Conservation (phyloP, 2,113 vertebrate species). For the Cathartes aura region DNA sequence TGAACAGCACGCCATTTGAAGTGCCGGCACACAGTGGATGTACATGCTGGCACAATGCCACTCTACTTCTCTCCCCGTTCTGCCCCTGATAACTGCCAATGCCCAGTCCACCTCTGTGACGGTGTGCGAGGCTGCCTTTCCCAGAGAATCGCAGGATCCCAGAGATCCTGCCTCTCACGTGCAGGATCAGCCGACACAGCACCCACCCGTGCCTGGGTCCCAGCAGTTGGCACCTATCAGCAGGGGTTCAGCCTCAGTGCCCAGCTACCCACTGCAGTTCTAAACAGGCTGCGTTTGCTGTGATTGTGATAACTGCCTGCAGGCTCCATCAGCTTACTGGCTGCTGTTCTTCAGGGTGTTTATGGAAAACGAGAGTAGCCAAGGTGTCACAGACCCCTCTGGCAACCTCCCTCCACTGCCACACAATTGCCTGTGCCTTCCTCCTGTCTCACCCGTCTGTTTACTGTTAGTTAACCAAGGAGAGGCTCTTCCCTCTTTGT, state of each 20-base stretch:
- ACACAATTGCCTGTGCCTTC: background rate
- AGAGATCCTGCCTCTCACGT: background rate
- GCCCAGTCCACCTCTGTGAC: background rate
- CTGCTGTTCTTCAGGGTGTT: background rate
- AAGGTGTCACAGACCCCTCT: background rate
- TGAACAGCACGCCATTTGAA: rapidly evolving
- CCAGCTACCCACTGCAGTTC: background rate
- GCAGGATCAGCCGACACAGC: background rate
- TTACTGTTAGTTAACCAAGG: background rate
- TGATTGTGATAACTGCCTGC: too few species aligned
- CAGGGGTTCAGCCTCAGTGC: background rate
- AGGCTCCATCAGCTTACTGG: too few species aligned
- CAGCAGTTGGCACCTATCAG: background rate
- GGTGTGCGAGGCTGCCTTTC: rapidly evolving
- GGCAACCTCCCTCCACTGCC: background rate
- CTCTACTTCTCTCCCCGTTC: background rate
- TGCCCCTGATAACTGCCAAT: background rate
- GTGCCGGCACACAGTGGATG: background rate
- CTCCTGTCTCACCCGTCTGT: background rate
- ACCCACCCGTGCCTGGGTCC: rapidly evolving
- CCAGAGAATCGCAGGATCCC: background rate
- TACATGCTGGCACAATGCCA: background rate
- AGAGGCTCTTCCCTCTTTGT: background rate
- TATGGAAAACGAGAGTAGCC: background rate
- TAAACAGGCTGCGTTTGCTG: background rate